phyloP scores from a whole-genome alignment of 2,113 vertebrate genomes.

The Triplophysa siluroides region DNA sequence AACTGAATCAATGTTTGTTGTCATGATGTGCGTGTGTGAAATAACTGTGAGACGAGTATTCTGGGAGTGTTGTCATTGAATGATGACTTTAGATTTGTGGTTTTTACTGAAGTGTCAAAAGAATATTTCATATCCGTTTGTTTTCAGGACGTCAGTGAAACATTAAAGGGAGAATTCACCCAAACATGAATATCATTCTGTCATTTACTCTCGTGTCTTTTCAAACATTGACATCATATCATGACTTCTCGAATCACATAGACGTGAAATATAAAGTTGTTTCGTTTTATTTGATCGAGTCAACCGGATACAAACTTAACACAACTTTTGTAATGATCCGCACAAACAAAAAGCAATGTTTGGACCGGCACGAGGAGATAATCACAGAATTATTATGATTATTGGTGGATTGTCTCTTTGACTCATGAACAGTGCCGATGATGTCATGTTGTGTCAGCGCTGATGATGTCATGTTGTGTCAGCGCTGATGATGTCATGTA shows the following conservation, averaged over 20 bases:
- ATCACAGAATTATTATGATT: neutral
- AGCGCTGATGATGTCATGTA: neutral
- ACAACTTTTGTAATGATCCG: too few species aligned
- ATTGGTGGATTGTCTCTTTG: neutral
- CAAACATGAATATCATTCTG: too few species aligned
- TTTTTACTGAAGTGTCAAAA: constrained; percentile 56
- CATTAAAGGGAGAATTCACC: too few species aligned
- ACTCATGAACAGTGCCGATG: neutral
- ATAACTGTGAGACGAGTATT: constrained; percentile 23
- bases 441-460: neutral
- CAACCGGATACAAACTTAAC: too few species aligned
- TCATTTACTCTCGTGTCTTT: too few species aligned
- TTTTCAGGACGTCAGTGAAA: constrained; percentile 46
- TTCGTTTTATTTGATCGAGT: too few species aligned
- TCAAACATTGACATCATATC: too few species aligned
- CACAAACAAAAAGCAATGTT: neutral
- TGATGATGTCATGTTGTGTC: neutral
- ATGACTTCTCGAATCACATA: too few species aligned
- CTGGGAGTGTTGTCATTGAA: constrained; percentile 26
- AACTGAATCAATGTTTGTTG: constrained; percentile 36
- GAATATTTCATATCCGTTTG: constrained; percentile 69
- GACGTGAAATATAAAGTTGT: too few species aligned
- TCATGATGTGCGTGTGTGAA: constrained; percentile 21
- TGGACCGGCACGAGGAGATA: neutral
- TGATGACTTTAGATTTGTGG: constrained; percentile 7